Evolutionary conservation across 2,797 vertebrate genomes (phyloP).

Genomic region (Poeciliopsis gracilis): DNA sequence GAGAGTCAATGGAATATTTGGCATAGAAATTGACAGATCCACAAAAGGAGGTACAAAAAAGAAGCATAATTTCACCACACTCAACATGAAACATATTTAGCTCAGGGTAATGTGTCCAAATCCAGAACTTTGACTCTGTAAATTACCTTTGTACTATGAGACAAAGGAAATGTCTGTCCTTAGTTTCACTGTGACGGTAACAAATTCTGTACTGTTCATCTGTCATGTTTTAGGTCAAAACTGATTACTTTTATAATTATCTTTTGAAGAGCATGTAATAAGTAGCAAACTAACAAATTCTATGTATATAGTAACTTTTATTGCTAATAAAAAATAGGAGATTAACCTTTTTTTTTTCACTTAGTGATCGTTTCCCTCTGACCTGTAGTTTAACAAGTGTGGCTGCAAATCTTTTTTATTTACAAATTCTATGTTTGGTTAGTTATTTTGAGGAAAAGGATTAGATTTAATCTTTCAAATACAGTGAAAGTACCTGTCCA

Average conservation of each 20-base stretch:
- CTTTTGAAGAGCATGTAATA: background rate
- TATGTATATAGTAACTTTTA: conserved; percentile 6
- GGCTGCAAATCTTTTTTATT: background rate
- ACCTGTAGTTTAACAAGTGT: background rate
- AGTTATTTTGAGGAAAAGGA: background rate
- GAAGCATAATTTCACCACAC: background rate
- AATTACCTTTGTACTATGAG: conserved; percentile 27
- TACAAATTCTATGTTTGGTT: background rate
- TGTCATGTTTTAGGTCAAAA: conserved; percentile 17
- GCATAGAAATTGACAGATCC: background rate
- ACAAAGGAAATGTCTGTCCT: conserved; percentile 19
- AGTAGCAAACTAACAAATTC: conserved; percentile 6
- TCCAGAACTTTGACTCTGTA: conserved; percentile 9
- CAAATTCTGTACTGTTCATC: conserved; percentile 28
- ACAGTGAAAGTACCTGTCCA: background rate
- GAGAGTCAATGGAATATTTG: background rate
- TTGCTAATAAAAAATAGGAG: background rate
- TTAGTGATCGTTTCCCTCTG: background rate
- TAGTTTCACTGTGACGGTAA: conserved; percentile 28
- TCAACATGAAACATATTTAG: background rate
- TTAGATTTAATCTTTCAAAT: conserved; percentile 27
- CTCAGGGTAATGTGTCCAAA: background rate
- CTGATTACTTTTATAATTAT: conserved; percentile 44
- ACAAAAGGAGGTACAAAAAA: background rate
- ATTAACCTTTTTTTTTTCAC: background rate